phyloP scores from a whole-genome alignment of 1,140 invertebrate genomes.

The Sycophaga agraensis region DNA sequence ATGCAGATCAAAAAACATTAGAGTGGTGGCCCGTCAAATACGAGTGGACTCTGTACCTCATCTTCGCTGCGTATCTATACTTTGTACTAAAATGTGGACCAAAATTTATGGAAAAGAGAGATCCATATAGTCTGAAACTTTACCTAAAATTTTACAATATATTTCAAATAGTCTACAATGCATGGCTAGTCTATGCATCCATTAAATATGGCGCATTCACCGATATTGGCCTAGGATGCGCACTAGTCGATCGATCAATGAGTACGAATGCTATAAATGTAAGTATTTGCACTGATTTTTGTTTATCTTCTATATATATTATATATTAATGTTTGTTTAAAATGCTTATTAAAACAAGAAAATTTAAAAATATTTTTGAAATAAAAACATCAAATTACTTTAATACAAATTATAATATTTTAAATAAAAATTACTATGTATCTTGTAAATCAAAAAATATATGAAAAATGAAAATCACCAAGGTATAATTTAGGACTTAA shows the following conservation, averaged over 20 bases:
- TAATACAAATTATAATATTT: no score
- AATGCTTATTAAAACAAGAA: no score
- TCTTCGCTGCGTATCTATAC: slow-evolving; percentile 56
- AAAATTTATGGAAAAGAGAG: slow-evolving; percentile 61
- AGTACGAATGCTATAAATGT: slow-evolving; percentile 33
- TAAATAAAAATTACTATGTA: no score
- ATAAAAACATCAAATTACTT: background rate
- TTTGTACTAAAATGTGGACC: slow-evolving; percentile 60
- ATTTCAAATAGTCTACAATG: slow-evolving; percentile 59
- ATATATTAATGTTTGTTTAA: no score
- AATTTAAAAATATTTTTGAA: background rate
- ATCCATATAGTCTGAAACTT: slow-evolving; percentile 61
- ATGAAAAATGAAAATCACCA: no score
- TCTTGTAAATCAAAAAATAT: no score
- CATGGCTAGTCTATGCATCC: slow-evolving; percentile 54
- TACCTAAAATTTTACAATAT: slow-evolving; percentile 65
- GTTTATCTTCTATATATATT: no score
- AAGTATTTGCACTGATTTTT: slow-evolving; percentile 14
- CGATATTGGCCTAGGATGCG: slow-evolving; percentile 38
- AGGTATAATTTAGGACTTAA: no score
- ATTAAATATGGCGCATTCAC: slow-evolving; percentile 39
- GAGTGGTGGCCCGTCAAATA: slow-evolving; percentile 62
- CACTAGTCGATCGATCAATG: slow-evolving; percentile 32
- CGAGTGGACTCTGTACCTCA: slow-evolving; percentile 55
- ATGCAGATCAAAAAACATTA: slow-evolving; percentile 56